phyloP scores from a whole-genome alignment of 2,797 vertebrate genomes.

The Haliaeetus albicilla region DNA sequence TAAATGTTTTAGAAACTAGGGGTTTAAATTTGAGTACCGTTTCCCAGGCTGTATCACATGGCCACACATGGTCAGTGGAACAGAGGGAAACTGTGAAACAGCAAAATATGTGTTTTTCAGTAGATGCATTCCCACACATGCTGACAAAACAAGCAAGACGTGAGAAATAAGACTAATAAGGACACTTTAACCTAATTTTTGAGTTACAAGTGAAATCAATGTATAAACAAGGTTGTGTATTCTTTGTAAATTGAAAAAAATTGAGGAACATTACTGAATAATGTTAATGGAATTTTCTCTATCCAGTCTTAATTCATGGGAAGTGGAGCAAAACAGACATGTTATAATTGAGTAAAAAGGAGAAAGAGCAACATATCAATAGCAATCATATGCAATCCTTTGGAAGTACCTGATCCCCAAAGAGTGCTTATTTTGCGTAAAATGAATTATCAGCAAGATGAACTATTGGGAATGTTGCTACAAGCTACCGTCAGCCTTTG shows the following conservation, averaged over 20 bases:
- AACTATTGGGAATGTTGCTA: background rate
- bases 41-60: background rate
- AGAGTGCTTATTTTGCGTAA: background rate
- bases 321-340: background rate
- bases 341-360: background rate
- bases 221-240: background rate
- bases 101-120: background rate
- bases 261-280: background rate
- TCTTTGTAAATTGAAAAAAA: background rate
- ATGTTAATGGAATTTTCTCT: background rate
- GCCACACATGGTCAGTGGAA: background rate
- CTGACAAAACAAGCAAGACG: background rate
- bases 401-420: background rate
- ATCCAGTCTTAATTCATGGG: background rate
- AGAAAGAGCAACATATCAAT: background rate
- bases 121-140: background rate
- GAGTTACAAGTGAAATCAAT: background rate
- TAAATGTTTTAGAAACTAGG: background rate
- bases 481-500: background rate
- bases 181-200: background rate
- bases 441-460: background rate
- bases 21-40: background rate
- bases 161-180: background rate
- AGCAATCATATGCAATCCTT: background rate
- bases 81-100: background rate